Percentiles rank a stretch among this genome's conserved stretches.
Evolutionary conservation across 1,140 invertebrate species (phyloP).

Genomic region (Ptiloglossa arizonensis): DNA sequence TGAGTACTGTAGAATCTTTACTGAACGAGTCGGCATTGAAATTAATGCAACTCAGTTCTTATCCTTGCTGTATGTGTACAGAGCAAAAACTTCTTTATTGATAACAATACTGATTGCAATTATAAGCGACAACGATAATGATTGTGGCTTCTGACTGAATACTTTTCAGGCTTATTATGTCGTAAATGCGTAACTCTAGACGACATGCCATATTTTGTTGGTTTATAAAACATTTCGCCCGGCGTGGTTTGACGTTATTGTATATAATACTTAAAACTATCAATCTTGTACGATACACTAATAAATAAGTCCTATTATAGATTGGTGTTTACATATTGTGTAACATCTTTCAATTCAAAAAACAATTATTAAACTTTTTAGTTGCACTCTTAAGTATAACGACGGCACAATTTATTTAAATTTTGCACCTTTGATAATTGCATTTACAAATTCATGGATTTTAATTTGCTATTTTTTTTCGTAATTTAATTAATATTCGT

Average conservation of each 20-base stretch:
- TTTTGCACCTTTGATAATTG: background rate
- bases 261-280: slow-evolving; percentile 47
- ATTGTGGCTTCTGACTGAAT: background rate
- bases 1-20: background rate
- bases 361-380: background rate
- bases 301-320: slow-evolving; percentile 47
- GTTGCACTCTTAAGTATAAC: background rate
- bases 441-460: background rate
- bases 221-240: background rate
- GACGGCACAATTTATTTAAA: no score
- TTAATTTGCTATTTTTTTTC: background rate
- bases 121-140: slow-evolving; percentile 1
- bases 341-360: background rate
- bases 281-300: slow-evolving; percentile 47
- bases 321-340: background rate
- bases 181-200: background rate
- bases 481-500: background rate
- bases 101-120: background rate
- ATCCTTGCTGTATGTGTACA: slow-evolving; percentile 12
- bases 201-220: slow-evolving; percentile 33
- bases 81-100: background rate
- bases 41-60: background rate
- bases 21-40: background rate
- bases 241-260: slow-evolving; percentile 1
- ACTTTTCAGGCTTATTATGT: background rate